A percentile compares a stretch with the other conserved stretches of the same genome.
These are phyloP conservation scores for Streblospio benedicti DNA, from an alignment of 1,140 invertebrate species.

Conservation along the genomic window DNA sequence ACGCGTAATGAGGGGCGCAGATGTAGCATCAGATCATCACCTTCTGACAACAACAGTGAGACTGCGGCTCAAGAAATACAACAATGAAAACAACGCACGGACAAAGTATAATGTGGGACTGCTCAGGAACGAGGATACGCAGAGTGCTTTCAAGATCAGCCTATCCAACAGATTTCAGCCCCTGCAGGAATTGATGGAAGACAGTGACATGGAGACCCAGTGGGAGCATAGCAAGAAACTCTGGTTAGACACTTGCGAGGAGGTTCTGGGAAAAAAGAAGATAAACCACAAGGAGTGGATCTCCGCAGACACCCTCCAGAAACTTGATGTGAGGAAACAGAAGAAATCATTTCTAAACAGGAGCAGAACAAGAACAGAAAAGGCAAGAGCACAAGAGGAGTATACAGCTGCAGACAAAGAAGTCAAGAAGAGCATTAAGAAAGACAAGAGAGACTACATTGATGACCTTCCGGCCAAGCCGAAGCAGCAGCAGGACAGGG, in stretches of 20 bases:
- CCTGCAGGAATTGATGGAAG: no score
- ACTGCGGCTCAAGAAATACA: no score
- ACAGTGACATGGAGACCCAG: constrained; percentile 2
- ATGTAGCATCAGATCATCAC: no score
- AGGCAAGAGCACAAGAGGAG: not conserved
- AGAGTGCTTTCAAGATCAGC: no score
- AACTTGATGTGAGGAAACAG: not conserved
- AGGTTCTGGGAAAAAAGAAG: not conserved
- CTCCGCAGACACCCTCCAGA: not conserved
- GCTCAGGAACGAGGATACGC: no score
- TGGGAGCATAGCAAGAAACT: not conserved
- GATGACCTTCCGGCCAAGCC: not conserved
- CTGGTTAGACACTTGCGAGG: not conserved
- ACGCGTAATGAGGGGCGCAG: no score
- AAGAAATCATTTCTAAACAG: not conserved
- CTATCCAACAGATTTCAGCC: no score
- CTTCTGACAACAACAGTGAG: no score
- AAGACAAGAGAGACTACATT: constrained; percentile 2
- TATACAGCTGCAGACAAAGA: constrained; percentile 1
- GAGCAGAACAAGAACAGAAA: not conserved
- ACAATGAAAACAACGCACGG: no score
- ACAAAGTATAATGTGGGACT: no score
- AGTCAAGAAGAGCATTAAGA: constrained; percentile 4
- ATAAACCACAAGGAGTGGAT: not conserved
- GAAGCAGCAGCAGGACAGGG: not conserved